Evolutionary conservation across 2,888 invertebrate genomes (phyloP).

Genomic region (Philereme transversata): DNA sequence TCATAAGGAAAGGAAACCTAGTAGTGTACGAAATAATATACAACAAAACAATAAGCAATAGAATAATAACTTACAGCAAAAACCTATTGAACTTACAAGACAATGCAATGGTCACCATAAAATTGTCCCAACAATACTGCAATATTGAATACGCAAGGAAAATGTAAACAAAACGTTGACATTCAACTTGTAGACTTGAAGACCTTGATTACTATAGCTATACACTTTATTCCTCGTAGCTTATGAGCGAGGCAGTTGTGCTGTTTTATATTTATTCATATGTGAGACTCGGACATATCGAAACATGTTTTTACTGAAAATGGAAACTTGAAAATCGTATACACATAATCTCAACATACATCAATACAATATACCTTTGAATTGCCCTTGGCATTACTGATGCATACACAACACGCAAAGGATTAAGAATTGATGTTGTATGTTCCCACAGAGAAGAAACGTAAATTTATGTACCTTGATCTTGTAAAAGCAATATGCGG

Average conservation of each 20-base stretch:
- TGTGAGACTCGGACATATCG: conserved; percentile 54
- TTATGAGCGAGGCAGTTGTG: conserved; percentile 29
- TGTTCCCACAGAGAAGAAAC: neutral
- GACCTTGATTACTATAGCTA: conserved; percentile 73
- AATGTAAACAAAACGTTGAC: conserved; percentile 76
- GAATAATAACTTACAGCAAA: conserved; percentile 1
- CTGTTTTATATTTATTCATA: conserved; percentile 40
- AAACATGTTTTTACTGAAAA: conserved; percentile 79
- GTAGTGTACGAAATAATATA: neutral
- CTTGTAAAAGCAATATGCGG: neutral
- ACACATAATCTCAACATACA: neutral
- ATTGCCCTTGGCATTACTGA: conserved; percentile 75
- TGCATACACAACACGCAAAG: conserved; percentile 21
- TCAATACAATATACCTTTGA: conserved; percentile 20
- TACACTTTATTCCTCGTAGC: conserved; percentile 42
- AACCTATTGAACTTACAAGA: conserved; percentile 9
- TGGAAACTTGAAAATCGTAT: conserved; percentile 77
- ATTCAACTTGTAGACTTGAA: conserved; percentile 74
- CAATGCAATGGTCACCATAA: conserved; percentile 14
- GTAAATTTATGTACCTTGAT: conserved; percentile 3
- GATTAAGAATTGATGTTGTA: conserved; percentile 5
- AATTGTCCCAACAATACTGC: conserved; percentile 9
- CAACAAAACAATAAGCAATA: conserved; percentile 16
- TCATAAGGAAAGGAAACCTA: conserved; percentile 9
- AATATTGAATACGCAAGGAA: conserved; percentile 33